These are phyloP conservation scores for Poecilia velifera DNA, from an alignment of 2,797 vertebrate genomes.

Conservation along the genomic window DNA sequence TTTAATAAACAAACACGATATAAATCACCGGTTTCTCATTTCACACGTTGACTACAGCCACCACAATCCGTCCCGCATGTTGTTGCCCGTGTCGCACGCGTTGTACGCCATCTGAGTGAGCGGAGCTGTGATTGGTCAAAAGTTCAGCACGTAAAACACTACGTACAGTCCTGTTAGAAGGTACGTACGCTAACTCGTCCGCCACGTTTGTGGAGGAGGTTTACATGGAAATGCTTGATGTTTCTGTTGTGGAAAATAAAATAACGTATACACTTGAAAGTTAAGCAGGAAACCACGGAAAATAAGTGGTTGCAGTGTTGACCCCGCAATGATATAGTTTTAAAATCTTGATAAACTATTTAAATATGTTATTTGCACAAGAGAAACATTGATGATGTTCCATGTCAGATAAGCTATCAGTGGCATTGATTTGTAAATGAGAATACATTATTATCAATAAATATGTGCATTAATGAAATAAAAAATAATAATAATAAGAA, in stretches of 20 bases:
- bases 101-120: conserved; percentile 63
- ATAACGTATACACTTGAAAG: background rate
- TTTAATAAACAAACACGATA: fast-evolving
- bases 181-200: background rate
- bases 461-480: background rate
- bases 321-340: background rate
- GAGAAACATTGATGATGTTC: too few species aligned
- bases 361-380: background rate
- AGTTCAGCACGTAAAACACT: background rate
- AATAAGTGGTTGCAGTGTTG: background rate
- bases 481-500: background rate
- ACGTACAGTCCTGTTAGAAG: background rate
- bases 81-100: conserved; percentile 57
- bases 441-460: background rate
- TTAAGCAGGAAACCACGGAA: background rate
- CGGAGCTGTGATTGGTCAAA: conserved; percentile 59
- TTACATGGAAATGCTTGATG: background rate
- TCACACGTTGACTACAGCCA: conserved; percentile 52
- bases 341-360: background rate
- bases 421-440: background rate
- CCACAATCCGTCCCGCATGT: conserved; percentile 67
- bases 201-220: background rate
- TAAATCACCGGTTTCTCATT: conserved; percentile 35
- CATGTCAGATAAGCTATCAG: background rate
- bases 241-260: background rate